Evolutionary conservation across 2,888 invertebrate genomes (phyloP).

Genomic region (Maniola hyperantus): DNA sequence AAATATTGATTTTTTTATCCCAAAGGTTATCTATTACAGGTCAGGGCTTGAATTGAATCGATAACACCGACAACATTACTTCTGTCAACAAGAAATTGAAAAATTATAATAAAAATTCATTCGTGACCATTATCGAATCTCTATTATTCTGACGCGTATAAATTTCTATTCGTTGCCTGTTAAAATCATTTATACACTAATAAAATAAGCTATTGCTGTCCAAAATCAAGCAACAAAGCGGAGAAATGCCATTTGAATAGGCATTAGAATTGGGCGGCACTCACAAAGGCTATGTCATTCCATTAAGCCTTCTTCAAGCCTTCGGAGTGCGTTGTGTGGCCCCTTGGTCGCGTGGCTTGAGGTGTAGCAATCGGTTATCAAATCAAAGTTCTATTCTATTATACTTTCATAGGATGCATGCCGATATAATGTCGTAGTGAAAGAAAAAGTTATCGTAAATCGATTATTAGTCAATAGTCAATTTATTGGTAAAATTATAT

Average conservation of each 20-base stretch:
- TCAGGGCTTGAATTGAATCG: slow-evolving; percentile 30
- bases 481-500: too few relatives aligned
- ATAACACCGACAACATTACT: slow-evolving; percentile 31
- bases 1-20: slow-evolving; percentile 35
- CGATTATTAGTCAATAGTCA: too few relatives aligned
- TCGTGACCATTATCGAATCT: slow-evolving; percentile 48
- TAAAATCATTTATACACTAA: slow-evolving; percentile 74
- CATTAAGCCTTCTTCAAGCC: slow-evolving; percentile 80
- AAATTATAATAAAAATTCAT: slow-evolving; percentile 41
- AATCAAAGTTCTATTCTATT: slow-evolving; percentile 69
- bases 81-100: slow-evolving; percentile 35
- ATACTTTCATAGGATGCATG: slow-evolving; percentile 44
- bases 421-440: slow-evolving; percentile 22
- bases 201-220: slow-evolving; percentile 81
- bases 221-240: slow-evolving; percentile 81
- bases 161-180: slow-evolving; percentile 66
- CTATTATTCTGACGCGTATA: slow-evolving; percentile 40
- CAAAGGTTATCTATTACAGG: slow-evolving; percentile 36
- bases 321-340: slow-evolving; percentile 75
- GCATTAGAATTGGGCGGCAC: slow-evolving; percentile 82
- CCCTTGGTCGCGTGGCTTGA: slow-evolving; percentile 72
- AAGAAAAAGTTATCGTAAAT: neutral
- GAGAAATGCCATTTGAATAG: slow-evolving; percentile 82
- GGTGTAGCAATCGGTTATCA: slow-evolving; percentile 72
- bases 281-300: slow-evolving; percentile 81